These are phyloP conservation scores for Cheilinus undulatus DNA, from an alignment of 2,113 vertebrate genomes.

Conservation along the genomic window DNA sequence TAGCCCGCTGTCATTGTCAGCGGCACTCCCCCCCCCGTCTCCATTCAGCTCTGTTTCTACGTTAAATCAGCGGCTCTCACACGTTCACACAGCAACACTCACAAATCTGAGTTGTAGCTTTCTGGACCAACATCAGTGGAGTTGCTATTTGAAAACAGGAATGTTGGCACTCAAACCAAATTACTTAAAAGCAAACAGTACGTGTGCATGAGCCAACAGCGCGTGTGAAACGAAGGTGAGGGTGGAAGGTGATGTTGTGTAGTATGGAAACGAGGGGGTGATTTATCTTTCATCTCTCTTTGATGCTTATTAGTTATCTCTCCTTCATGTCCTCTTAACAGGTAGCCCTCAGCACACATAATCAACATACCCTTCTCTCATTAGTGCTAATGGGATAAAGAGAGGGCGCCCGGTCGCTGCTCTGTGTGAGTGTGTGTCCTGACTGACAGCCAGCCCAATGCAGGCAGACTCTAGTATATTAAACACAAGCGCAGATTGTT, in stretches of 20 bases:
- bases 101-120: conserved; percentile 24
- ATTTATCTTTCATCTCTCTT: conserved; percentile 47
- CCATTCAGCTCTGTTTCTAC: background rate
- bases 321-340: conserved; percentile 50
- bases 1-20: too few relatives aligned
- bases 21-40: background rate
- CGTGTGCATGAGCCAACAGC: conserved; percentile 36
- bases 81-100: background rate
- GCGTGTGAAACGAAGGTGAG: conserved; percentile 31
- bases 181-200: conserved; percentile 53
- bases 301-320: conserved; percentile 40
- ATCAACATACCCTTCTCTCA: conserved; percentile 79
- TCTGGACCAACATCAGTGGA: conserved; percentile 60
- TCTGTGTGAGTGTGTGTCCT: conserved; percentile 59
- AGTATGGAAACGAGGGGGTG: conserved; percentile 22
- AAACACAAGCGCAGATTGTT: conserved; percentile 90
- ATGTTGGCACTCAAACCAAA: conserved; percentile 61
- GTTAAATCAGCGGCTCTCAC: too few relatives aligned
- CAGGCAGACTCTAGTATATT: conserved; percentile 87
- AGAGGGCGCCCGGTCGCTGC: conserved; percentile 50
- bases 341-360: conserved; percentile 56
- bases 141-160: conserved; percentile 64
- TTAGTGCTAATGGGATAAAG: conserved; percentile 83
- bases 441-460: conserved; percentile 88
- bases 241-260: conserved; percentile 27